A percentile compares a stretch with the other conserved stretches of the same genome.
Conservation (phyloP, 2,797 vertebrate species). For the Decapterus maruadsi region DNA sequence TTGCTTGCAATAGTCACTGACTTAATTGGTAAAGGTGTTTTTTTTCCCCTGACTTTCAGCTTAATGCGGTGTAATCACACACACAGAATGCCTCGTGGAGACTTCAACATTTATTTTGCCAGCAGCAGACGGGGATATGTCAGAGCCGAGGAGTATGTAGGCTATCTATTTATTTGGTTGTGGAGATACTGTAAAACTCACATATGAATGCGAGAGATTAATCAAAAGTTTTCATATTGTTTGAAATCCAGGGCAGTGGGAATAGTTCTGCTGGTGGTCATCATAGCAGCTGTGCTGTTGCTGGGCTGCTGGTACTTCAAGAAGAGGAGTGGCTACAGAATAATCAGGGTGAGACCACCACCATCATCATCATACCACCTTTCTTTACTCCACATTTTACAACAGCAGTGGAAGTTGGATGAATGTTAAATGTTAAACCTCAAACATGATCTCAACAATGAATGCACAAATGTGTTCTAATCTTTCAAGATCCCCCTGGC, state of each 20-base stretch:
- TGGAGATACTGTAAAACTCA: neutral
- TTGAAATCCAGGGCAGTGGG: conserved; percentile 88
- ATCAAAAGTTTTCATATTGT: neutral
- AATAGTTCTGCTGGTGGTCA: conserved; percentile 89
- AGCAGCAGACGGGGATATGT: conserved; percentile 80
- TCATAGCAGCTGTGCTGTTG: conserved; percentile 89
- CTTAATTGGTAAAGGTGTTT: conserved; percentile 19
- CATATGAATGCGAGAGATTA: neutral
- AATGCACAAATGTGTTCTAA: neutral
- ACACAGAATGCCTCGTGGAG: conserved; percentile 83
- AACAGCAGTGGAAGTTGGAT: too few relatives aligned
- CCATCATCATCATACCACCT: too few relatives aligned
- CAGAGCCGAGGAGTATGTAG: conserved; percentile 87
- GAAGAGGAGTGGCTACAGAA: conserved; percentile 91
- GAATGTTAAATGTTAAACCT: too few relatives aligned
- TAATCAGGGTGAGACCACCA: conserved; percentile 85
- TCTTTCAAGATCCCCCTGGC: too few relatives aligned
- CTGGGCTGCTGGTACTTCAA: conserved; percentile 95
- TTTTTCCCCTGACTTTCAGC: conserved; percentile 60
- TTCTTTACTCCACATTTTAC: too few relatives aligned
- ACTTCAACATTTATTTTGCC: conserved; percentile 87
- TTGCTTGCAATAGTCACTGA: neutral
- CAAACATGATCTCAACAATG: neutral
- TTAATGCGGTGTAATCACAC: conserved; percentile 76
- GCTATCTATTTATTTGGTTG: conserved; percentile 17